Evolutionary conservation across 2,888 invertebrate genomes (phyloP).

Genomic region (Mythimna ferrago): DNA sequence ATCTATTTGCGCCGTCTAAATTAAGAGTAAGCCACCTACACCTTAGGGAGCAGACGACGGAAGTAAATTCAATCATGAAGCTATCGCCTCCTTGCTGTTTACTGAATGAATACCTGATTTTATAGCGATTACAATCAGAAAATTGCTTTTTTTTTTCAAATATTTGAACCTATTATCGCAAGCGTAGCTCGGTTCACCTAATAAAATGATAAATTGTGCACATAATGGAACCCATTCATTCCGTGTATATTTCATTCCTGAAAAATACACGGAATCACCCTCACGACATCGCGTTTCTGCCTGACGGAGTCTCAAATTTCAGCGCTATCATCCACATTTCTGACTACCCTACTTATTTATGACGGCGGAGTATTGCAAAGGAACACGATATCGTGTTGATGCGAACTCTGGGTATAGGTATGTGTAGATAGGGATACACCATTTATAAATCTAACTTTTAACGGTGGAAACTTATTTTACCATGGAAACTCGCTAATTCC

Average conservation of each 20-base stretch:
- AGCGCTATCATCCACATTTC: conserved; percentile 49
- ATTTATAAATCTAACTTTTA: conserved; percentile 54
- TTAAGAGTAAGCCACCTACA: conserved; percentile 32
- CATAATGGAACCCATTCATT: conserved; percentile 5
- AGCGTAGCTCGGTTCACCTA: conserved; percentile 10
- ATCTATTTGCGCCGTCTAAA: conserved; percentile 36
- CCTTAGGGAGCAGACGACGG: conserved; percentile 14
- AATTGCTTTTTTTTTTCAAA: conserved; percentile 19
- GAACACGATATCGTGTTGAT: conserved; percentile 55
- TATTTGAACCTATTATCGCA: conserved; percentile 14
- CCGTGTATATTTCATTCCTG: background rate
- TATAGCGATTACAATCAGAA: conserved; percentile 39
- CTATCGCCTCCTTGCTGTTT: conserved; percentile 34
- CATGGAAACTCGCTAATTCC: conserved; percentile 37
- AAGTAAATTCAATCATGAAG: conserved; percentile 45
- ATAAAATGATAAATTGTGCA: conserved; percentile 27
- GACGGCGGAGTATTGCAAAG: conserved; percentile 51
- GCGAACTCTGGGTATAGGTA: conserved; percentile 25
- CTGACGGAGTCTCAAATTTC: conserved; percentile 47
- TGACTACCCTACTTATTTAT: conserved; percentile 56
- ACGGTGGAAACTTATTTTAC: conserved; percentile 36
- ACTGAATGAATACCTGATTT: conserved; percentile 33
- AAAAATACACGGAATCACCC: conserved; percentile 24
- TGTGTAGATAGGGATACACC: conserved; percentile 42
- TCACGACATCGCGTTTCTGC: conserved; percentile 37